Evolutionary conservation across 2,888 invertebrate species (phyloP).

Genomic region (Myopa testacea): DNA sequence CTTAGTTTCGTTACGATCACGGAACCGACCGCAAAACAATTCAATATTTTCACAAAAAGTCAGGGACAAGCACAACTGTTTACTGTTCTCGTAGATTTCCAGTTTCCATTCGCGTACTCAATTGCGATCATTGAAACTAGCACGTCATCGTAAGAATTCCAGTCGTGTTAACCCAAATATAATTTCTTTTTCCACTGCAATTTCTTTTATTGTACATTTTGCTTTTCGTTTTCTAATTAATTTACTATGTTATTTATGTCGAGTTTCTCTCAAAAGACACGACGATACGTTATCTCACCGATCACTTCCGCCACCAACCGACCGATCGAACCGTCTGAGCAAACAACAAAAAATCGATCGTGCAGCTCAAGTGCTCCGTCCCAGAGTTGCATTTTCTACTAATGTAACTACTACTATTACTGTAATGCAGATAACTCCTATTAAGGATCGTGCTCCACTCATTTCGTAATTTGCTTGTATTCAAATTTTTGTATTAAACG

Average conservation of each 20-base stretch:
- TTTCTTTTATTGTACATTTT: not conserved
- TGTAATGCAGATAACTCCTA: no score
- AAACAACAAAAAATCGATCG: constrained; percentile 7
- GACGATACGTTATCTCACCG: not conserved
- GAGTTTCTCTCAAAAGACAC: not conserved
- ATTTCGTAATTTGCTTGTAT: no score
- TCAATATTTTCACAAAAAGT: not conserved
- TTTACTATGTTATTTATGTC: not conserved
- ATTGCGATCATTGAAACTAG: not conserved
- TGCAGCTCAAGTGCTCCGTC: no score
- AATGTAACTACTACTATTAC: no score
- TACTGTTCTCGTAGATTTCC: not conserved
- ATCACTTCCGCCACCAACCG: not conserved
- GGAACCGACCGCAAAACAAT: constrained; percentile 7
- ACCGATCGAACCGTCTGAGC: constrained; percentile 3
- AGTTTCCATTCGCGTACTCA: not conserved
- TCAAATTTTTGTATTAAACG: no score
- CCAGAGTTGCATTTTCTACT: no score
- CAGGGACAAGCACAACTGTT: not conserved
- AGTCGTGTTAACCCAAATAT: constrained; percentile 12
- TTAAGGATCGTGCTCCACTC: no score
- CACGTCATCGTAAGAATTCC: not conserved
- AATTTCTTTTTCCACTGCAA: not conserved
- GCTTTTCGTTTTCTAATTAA: not conserved
- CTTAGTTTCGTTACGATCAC: constrained; percentile 28